These are phyloP conservation scores for Temnothorax ravouxi DNA, from an alignment of 2,888 invertebrate species.

Conservation along the genomic window DNA sequence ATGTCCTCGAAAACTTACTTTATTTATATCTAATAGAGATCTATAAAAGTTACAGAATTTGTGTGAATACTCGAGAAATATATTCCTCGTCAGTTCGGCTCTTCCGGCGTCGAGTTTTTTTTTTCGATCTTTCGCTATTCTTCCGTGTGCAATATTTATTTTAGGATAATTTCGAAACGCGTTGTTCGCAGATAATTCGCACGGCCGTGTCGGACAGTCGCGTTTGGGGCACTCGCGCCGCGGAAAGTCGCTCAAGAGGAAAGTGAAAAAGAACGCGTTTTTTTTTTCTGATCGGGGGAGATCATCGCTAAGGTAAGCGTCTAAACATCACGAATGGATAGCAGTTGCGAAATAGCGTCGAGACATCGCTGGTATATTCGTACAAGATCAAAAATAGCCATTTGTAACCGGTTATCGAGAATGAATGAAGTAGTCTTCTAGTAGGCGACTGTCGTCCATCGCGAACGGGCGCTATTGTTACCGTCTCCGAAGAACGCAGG, in stretches of 20 bases:
- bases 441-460: conserved; percentile 27
- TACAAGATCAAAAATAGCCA: conserved; percentile 17
- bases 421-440: conserved; percentile 21
- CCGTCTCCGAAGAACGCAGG: neutral
- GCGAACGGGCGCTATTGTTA: conserved; percentile 32
- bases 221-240: conserved; percentile 23
- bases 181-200: neutral
- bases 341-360: neutral
- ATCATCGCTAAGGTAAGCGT: conserved; percentile 23
- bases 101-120: neutral
- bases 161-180: neutral
- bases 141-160: neutral
- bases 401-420: conserved; percentile 1
- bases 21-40: neutral
- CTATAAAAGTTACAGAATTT: conserved; percentile 13
- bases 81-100: neutral
- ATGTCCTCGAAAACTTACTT: neutral
- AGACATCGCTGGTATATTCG: neutral
- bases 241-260: conserved; percentile 34
- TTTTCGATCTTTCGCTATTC: conserved; percentile 2
- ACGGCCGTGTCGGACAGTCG: conserved; percentile 21
- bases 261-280: neutral
- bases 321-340: conserved; percentile 28
- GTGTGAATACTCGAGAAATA: neutral
- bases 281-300: neutral